phyloP scores from a whole-genome alignment of 2,888 invertebrate species.

The Caradrina kadenii region DNA sequence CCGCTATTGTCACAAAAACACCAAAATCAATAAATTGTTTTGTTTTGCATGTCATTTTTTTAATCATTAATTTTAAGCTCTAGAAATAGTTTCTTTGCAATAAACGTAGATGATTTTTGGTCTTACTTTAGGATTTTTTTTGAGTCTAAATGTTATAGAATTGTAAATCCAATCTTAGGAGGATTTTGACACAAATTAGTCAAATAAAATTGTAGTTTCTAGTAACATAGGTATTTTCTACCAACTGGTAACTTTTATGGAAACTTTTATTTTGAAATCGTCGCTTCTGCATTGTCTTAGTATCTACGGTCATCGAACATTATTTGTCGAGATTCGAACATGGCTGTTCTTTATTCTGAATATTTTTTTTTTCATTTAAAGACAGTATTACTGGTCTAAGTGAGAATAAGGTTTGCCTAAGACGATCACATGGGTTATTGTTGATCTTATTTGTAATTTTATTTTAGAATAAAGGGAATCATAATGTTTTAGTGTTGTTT shows the following conservation, averaged over 20 bases:
- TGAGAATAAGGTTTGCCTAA: constrained; percentile 15
- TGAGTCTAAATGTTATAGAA: background rate
- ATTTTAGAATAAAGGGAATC: constrained; percentile 54
- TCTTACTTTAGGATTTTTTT: background rate
- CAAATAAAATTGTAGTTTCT: constrained; percentile 8
- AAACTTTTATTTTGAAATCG: background rate
- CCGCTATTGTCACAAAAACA: constrained; percentile 18
- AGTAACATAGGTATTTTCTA: background rate
- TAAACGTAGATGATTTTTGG: background rate
- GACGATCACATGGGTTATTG: constrained; percentile 24
- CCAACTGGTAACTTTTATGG: no score
- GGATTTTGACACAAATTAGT: constrained; percentile 8
- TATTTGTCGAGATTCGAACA: background rate
- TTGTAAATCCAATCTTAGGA: background rate
- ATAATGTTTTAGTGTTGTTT: constrained; percentile 42
- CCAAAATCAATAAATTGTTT: background rate
- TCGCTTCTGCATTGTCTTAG: background rate
- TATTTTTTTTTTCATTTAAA: background rate
- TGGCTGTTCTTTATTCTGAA: background rate
- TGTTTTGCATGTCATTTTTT: constrained; percentile 12
- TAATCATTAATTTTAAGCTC: constrained; percentile 2
- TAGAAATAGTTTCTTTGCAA: constrained; percentile 10
- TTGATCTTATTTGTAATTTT: constrained; percentile 46
- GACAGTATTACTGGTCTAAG: background rate
- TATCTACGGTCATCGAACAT: background rate